Base-by-base conservation (phyloP, 1,140 invertebrate genomes). In the Brachionus asplanchnoidis region DNA sequence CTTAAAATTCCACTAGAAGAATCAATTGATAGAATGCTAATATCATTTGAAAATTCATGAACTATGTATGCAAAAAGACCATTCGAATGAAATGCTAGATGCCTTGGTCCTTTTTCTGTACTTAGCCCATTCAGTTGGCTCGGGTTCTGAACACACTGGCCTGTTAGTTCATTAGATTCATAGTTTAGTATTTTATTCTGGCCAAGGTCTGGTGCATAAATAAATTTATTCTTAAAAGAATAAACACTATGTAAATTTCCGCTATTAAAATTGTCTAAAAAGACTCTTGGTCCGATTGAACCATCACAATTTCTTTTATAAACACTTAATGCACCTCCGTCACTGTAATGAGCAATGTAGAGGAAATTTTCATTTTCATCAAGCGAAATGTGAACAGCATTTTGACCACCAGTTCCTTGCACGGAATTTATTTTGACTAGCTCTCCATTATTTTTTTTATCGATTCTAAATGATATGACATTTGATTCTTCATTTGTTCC, bases 211-310 rank as follows among this genome's bases (percentile, higher is more conserved):
- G 40, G 73, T 77, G 73, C 73, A 28, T 77, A 77, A 46, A 77
- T 50, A n/a, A 46, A 77, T 50, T 77, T 77, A 77, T 77, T 77
- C 50, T 77, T 77, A 77, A 26, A 77, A 46, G 73, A 77, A 46
- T 77, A 77, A 46, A 50, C 73, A 77, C 73, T 77, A 7, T 46
- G 73, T 26, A 77, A 77, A 50, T 77, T 77, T 77, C 73, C 73
- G 40, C 42, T 17, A 46, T 50, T 77, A 53, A 77, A 77, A 12
- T 36, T 77, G 40, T 77, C 73, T 50, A 77, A 77, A 77, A 77
- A 77, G 2, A 77, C 73, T 77, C 73, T 77, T 50, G 36, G 40
- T 46, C 42, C 40, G 20, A 46, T 77, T 77, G 40, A 77, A 28
- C 68, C 68, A 73, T 73, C 68, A 20, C 28, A 40, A 44, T 73